Percentiles rank a stretch among this genome's conserved stretches.
Evolutionary conservation across 2,888 invertebrate genomes (phyloP).

Genomic region (Alviniconcha strummeri): DNA sequence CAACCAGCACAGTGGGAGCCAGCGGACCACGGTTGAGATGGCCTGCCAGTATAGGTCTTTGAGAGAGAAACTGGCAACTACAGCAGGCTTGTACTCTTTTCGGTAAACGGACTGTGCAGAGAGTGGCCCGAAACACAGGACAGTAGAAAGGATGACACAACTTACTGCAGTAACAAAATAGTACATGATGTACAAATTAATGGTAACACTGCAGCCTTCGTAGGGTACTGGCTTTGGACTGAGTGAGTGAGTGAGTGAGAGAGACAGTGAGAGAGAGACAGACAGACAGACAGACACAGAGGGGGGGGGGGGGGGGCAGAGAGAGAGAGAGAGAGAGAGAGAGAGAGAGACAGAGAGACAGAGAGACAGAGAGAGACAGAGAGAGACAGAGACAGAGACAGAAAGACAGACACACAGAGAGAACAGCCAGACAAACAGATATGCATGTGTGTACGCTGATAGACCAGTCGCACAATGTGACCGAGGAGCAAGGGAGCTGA

Average conservation of each 20-base stretch:
- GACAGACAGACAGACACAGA: slow-evolving; percentile 16
- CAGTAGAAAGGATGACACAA: background rate
- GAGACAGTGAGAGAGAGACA: slow-evolving; percentile 27
- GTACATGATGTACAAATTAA: background rate
- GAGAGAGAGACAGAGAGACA: slow-evolving; percentile 19
- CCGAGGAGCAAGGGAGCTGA: too few species aligned
- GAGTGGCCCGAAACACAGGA: too few species aligned
- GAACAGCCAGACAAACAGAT: too few species aligned
- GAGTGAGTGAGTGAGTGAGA: background rate
- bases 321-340: background rate
- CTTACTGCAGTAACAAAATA: background rate
- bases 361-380: background rate
- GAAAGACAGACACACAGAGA: background rate
- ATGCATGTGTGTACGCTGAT: too few species aligned
- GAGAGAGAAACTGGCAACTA: too few species aligned
- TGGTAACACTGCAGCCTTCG: background rate
- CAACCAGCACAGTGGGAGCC: too few species aligned
- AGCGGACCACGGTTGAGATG: too few species aligned
- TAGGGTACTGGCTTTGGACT: background rate
- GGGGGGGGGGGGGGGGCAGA: slow-evolving; percentile 1
- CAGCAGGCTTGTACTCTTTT: too few species aligned
- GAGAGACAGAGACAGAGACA: background rate
- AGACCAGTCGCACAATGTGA: too few species aligned
- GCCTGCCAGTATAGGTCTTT: too few species aligned
- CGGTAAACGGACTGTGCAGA: too few species aligned